Conservation (phyloP, 2,888 invertebrate genomes). For the Thereva unica region DNA sequence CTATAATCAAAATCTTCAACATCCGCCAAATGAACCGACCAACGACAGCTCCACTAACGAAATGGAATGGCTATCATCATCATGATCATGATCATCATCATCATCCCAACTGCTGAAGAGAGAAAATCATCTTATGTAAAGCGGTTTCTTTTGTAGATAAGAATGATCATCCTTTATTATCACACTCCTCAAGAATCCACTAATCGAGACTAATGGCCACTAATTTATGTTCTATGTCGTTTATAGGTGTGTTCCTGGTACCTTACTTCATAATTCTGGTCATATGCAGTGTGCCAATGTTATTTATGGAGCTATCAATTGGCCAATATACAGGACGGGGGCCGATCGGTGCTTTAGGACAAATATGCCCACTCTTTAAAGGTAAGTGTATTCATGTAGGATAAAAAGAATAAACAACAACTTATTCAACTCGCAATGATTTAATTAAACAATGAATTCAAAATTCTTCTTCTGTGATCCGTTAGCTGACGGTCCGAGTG, state of each 20-base stretch:
- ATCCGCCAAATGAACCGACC: conserved; percentile 45
- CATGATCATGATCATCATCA: too few species aligned
- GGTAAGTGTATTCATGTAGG: conserved; percentile 62
- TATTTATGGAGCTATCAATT: conserved; percentile 91
- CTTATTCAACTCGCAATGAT: conserved; percentile 33
- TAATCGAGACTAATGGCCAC: too few species aligned
- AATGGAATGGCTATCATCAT: too few species aligned
- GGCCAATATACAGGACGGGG: conserved; percentile 93
- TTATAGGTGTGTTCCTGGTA: conserved; percentile 88
- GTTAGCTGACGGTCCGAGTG: too few species aligned
- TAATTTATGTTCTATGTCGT: conserved; percentile 27
- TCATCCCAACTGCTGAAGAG: too few species aligned
- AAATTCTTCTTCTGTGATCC: too few species aligned
- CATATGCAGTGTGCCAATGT: conserved; percentile 87
- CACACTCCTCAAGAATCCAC: too few species aligned
- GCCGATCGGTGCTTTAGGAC: conserved; percentile 87
- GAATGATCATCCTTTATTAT: too few species aligned
- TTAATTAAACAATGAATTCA: too few species aligned
- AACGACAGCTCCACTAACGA: too few species aligned
- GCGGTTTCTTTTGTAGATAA: too few species aligned
- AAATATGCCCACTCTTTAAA: conserved; percentile 91
- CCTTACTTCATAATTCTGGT: conserved; percentile 92
- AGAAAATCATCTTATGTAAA: too few species aligned
- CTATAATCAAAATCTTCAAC: conserved; percentile 57
- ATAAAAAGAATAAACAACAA: conserved; percentile 40